Evolutionary conservation across 2,113 vertebrate species (phyloP).

Genomic region (Varanus komodoensis): DNA sequence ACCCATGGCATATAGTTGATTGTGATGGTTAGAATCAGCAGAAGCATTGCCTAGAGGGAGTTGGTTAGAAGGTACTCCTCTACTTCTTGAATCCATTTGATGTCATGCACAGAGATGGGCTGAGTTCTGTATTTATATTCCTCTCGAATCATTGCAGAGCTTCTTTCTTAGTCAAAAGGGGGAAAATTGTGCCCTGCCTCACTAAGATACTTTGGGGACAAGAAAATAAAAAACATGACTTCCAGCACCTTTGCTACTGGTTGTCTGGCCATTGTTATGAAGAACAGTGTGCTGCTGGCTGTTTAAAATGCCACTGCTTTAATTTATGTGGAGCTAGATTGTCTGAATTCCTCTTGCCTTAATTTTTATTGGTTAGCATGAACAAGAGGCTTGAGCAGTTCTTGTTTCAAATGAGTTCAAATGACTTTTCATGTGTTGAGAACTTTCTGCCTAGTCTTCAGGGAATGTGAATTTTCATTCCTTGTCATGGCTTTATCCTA

Average conservation of each 20-base stretch:
- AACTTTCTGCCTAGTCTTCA: neutral
- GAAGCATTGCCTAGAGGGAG: neutral
- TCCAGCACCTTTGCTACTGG: neutral
- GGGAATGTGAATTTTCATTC: neutral
- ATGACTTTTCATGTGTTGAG: neutral
- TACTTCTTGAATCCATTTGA: neutral
- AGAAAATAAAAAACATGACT: neutral
- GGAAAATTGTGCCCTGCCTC: neutral
- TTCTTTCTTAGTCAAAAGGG: neutral
- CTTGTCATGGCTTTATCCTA: neutral
- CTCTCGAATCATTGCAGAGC: neutral
- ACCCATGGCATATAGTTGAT: neutral
- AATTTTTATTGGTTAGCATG: neutral
- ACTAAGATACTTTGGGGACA: neutral
- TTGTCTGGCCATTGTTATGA: neutral
- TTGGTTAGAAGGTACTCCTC: neutral
- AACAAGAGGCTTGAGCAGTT: neutral
- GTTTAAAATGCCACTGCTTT: neutral
- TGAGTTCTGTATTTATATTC: neutral
- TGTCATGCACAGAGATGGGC: neutral
- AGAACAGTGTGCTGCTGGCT: slow-evolving; percentile 25
- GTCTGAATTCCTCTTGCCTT: neutral
- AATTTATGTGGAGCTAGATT: slow-evolving; percentile 4
- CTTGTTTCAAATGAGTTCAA: neutral
- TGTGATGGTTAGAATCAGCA: neutral